A percentile compares a stretch with the other conserved stretches of the same genome.
phyloP scores from a whole-genome alignment of 2,113 vertebrate species.

The Esox niger region DNA sequence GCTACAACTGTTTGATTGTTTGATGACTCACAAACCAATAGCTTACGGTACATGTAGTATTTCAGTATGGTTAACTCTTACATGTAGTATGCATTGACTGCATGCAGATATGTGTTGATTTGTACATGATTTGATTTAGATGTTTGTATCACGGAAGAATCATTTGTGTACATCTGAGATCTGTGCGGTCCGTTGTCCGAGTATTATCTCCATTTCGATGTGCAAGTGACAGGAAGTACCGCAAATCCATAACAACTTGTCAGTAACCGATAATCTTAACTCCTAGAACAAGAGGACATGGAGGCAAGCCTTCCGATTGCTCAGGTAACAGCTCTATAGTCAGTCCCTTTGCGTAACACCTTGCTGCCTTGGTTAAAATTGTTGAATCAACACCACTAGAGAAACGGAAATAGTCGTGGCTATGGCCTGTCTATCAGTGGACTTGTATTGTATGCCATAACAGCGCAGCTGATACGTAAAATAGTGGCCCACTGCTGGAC shows the following conservation, averaged over 20 bases:
- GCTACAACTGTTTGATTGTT: conserved; percentile 19
- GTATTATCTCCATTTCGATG: neutral
- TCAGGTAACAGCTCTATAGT: conserved; percentile 52
- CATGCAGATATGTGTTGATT: too few relatives aligned
- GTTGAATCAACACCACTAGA: neutral
- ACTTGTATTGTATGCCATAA: neutral
- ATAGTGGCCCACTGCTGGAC: neutral
- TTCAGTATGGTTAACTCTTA: neutral
- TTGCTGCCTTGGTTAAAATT: neutral
- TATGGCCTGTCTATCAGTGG: neutral
- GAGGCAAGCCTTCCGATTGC: conserved; percentile 56
- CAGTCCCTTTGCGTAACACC: neutral
- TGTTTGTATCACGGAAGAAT: too few relatives aligned
- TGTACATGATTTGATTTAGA: too few relatives aligned
- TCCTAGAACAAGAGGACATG: conserved; percentile 47
- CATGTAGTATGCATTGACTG: neutral
- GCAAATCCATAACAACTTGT: neutral
- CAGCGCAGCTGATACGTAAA: neutral
- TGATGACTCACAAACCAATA: neutral
- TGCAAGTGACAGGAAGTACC: neutral
- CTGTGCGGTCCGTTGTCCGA: too few relatives aligned
- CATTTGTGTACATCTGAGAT: neutral
- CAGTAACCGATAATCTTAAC: neutral
- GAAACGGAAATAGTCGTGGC: too few relatives aligned
- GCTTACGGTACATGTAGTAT: neutral